Percentiles rank a stretch among this genome's conserved stretches.
These are phyloP conservation scores for Paramuricea clavata DNA, from an alignment of 92 coral and sea anemone genomes.

Conservation along the genomic window DNA sequence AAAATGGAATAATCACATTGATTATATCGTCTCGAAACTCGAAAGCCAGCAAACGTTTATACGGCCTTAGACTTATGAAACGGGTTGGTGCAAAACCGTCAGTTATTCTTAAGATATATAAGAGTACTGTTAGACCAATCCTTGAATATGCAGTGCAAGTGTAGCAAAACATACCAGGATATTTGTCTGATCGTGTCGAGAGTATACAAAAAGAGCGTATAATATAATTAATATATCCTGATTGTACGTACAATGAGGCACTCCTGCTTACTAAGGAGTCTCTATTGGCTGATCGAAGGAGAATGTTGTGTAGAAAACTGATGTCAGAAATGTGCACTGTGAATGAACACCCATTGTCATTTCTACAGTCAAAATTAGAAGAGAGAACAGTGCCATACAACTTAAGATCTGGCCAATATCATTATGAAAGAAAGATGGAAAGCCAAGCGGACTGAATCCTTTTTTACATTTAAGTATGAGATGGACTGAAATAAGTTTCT, in stretches of 20 bases:
- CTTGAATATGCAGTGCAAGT: constrained; percentile 53
- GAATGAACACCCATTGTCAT: constrained; percentile 38
- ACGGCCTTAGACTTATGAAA: constrained; percentile 34
- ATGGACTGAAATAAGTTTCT: no score
- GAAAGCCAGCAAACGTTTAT: constrained; percentile 28
- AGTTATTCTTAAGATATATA: constrained; percentile 31
- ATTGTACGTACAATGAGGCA: constrained; percentile 35
- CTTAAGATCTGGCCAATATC: constrained; percentile 47
- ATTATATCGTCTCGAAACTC: constrained; percentile 23
- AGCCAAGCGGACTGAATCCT: constrained; percentile 47
- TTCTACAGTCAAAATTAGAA: constrained; percentile 15
- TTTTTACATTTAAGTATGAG: constrained; percentile 38
- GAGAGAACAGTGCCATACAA: constrained; percentile 21
- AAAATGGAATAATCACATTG: constrained; percentile 55
- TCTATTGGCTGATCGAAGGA: constrained; percentile 14
- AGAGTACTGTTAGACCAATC: constrained; percentile 43
- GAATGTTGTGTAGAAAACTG: constrained; percentile 15
- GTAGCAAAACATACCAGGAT: constrained; percentile 40
- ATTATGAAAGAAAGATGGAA: constrained; percentile 14
- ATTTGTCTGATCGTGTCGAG: constrained; percentile 4
- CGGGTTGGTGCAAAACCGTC: constrained; percentile 38
- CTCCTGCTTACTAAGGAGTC: constrained; percentile 16
- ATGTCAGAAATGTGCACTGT: constrained; percentile 9
- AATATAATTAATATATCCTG: constrained; percentile 45
- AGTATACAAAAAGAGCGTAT: neutral